Evolutionary conservation across 2,888 invertebrate genomes (phyloP), one percentile per base, ranked within the genome.

Genomic region (Ceramica pisi): DNA sequence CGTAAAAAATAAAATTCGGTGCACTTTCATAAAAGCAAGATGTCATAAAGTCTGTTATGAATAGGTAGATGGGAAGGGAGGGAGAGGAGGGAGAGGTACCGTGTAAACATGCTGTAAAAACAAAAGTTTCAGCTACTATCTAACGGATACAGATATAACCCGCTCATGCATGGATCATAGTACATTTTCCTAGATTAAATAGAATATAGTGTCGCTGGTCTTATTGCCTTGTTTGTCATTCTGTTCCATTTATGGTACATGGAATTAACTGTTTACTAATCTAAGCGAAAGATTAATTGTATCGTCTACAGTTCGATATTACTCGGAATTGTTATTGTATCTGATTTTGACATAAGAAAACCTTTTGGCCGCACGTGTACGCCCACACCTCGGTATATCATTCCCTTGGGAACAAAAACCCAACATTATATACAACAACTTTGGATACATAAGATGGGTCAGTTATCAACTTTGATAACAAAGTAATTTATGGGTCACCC

Each of bases 81-180:
- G 60, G 35, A 23, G 50, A 48, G 16, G 5, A 2, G 56, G 60
- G 35, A 23, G 51, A 48, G 69, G 55, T 41, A 38, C 19, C 35
- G 26, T 55, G 72, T 81, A 71, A 84, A 81, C 74, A 78, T 69
- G 59, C 56, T 65, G 71, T 84, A 84, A 84, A 77, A 82, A 81
- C 74, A 74, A 81, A 82, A 71, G 55, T 74, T 71, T 67, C 55
- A 65, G 67, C 35, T 61, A 68, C 67, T 56, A 69, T 68, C 55
- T 66, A 73, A 71, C 56, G 55, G 60, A 67, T 61, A 67, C 48
- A 64, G 46, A 66, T 57, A 59, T 66, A 48, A 73, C 21, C 31
- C 60, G 65, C 41, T 67, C 79, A 82, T 67, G 83, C 82, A 67
- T 66, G 62, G 60, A 50, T 77, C 66, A 41, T 60, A 61, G 38